phyloP scores from a whole-genome alignment of 2,797 vertebrate genomes.

The Leptodactylus fallax region DNA sequence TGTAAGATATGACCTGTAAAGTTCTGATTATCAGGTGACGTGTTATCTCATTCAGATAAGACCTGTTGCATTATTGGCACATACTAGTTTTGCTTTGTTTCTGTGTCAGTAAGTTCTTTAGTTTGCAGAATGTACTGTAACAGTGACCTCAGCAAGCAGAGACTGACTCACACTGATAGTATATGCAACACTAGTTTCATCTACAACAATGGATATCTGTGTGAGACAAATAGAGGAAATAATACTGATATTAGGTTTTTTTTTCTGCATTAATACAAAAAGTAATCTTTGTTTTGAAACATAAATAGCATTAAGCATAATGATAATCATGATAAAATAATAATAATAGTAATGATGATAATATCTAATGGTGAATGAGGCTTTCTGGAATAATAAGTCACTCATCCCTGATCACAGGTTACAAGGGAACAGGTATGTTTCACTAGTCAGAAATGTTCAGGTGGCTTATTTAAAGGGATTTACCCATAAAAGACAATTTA shows the following conservation, averaged over 20 bases:
- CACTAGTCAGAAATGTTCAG: not conserved
- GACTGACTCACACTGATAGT: constrained; percentile 21
- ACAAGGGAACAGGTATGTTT: not conserved
- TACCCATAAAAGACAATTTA: not conserved
- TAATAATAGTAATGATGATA: not conserved
- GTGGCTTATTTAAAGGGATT: not conserved
- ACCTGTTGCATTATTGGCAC: constrained; percentile 26
- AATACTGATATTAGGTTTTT: not conserved
- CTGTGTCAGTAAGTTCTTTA: not conserved
- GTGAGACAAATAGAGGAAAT: not conserved
- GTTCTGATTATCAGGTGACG: constrained; percentile 34
- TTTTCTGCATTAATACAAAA: not conserved
- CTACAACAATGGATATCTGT: not conserved
- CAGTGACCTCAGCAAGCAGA: not conserved
- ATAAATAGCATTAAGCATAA: not conserved
- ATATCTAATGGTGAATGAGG: not conserved
- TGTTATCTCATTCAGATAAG: constrained; percentile 39
- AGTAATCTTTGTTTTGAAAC: not conserved
- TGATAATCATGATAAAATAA: too few relatives aligned
- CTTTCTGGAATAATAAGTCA: not conserved
- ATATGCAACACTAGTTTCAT: constrained; percentile 12
- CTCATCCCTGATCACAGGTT: not conserved
- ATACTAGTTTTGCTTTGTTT: constrained; percentile 27
- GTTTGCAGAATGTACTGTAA: not conserved
- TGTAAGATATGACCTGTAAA: constrained; percentile 41